Base-by-base conservation (phyloP, 2,888 invertebrate species). In the Drosophila niveifrons region DNA sequence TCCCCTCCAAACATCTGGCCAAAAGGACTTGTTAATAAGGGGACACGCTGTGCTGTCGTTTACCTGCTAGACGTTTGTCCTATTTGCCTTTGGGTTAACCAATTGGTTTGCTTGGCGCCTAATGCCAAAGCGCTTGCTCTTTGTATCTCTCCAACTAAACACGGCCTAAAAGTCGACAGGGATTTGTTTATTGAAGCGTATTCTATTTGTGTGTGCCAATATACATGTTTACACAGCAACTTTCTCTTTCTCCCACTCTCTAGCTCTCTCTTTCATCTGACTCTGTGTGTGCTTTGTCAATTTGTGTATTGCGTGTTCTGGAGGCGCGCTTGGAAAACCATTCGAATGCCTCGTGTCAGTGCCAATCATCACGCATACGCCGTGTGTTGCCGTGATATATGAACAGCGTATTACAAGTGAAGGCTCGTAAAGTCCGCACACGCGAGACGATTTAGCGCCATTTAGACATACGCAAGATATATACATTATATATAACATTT, bases 351-450 rank as follows among this genome's bases (percentile, higher is more conserved):
- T 34, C 44, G 17, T 62, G 34, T 18, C 41, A 13, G 44, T 73
- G 82, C 68, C 73, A 83, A 81, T 87, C 85, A 76, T 69, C 79
- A 84, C 84, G 82, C 83, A 78, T 78, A 83, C 78, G 69, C 66
- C 75, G 63, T 72, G 75, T 78, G 58, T 55, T 68, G 29, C 50
- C 44, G 51, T 68, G 61, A 66, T 69, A 53, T 67, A 69, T 78
- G 55, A 2, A 13, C 3, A 23, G 10, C 44, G 44, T 56, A 56
- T 68, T 69, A 63, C 59, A 56, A 44, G 56, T 47, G 11, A 29
- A 39, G 31, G 29, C 72, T 67, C 64, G 52, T 78, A 66, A 63
- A 59, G 61, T 39, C 43, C 48, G 17, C 51, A 66, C 74, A 82
- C 69, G 67, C 71, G 31, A 70, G 53, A 39, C 72, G 61, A 67